Conservation (phyloP, 53 echinoderm and acorn worm species). For the Apostichopus leukothele region DNA sequence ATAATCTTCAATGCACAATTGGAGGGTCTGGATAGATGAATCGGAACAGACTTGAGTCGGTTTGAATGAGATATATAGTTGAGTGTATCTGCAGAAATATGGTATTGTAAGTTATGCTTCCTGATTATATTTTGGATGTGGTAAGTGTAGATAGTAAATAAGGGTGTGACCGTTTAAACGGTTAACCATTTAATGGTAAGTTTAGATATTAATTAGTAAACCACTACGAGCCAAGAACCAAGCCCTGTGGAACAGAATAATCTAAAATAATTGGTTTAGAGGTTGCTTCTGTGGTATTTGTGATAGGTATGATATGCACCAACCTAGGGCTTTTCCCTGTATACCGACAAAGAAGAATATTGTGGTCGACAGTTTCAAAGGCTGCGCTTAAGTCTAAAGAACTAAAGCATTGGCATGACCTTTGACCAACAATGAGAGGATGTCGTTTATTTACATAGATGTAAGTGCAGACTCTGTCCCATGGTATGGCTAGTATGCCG, state of each 20-base stretch:
- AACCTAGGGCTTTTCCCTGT: constrained; percentile 6
- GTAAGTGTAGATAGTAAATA: neutral
- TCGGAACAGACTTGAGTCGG: too few relatives aligned
- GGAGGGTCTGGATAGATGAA: too few relatives aligned
- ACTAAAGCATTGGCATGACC: constrained; percentile 44
- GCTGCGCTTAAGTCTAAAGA: constrained; percentile 44
- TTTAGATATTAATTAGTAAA: constrained; percentile 27
- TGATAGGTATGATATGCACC: constrained; percentile 36
- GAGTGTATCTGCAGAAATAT: too few relatives aligned
- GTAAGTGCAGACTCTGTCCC: constrained; percentile 36
- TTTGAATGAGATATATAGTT: too few relatives aligned
- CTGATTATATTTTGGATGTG: constrained; percentile 1
- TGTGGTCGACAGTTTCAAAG: constrained; percentile 53
- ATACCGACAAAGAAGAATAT: constrained; percentile 37
- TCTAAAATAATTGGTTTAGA: constrained; percentile 43
- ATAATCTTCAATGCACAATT: too few relatives aligned
- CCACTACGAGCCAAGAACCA: constrained; percentile 47
- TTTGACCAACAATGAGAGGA: constrained; percentile 49
- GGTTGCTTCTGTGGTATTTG: constrained; percentile 52
- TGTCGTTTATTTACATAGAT: constrained; percentile 48
- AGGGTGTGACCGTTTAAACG: too few relatives aligned
- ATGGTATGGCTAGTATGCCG: constrained; percentile 21
- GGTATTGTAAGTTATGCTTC: too few relatives aligned
- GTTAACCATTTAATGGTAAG: too few relatives aligned
- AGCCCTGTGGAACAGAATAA: constrained; percentile 54